Evolutionary conservation across 2,888 invertebrate species (phyloP).

Genomic region (Ophion costatus): DNA sequence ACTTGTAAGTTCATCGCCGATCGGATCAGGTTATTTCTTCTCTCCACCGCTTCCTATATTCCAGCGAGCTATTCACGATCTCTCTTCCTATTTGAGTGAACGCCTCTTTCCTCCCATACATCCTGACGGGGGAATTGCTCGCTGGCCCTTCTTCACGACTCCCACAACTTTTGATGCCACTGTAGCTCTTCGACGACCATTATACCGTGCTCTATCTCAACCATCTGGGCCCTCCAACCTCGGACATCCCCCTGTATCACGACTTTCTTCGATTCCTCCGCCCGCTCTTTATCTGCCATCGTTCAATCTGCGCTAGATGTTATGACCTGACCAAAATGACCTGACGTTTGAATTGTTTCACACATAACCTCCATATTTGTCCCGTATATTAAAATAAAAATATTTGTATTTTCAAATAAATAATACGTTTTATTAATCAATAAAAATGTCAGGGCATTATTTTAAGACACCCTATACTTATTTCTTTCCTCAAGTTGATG

Average conservation of each 20-base stretch:
- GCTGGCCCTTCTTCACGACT: constrained; percentile 68
- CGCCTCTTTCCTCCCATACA: constrained; percentile 36
- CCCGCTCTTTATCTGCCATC: constrained; percentile 65
- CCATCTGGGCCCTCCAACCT: constrained; percentile 67
- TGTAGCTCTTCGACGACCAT: constrained; percentile 71
- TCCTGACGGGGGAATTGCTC: constrained; percentile 35
- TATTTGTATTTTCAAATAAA: no score
- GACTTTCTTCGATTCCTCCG: constrained; percentile 52
- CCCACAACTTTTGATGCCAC: constrained; percentile 68
- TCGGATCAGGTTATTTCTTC: constrained; percentile 47
- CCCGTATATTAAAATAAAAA: no score
- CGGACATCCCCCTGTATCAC: constrained; percentile 29
- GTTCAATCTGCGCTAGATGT: constrained; percentile 50
- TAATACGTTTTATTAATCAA: no score
- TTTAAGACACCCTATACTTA: no score
- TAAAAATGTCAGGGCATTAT: no score
- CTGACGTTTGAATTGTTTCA: no score
- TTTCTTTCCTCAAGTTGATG: no score
- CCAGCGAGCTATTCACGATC: constrained; percentile 38
- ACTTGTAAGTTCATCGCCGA: constrained; percentile 40
- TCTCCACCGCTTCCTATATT: constrained; percentile 8
- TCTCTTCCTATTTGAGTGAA: constrained; percentile 41
- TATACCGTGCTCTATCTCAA: constrained; percentile 72
- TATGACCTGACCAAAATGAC: neutral
- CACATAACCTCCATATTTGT: no score